Evolutionary conservation across 2,113 vertebrate species (phyloP).

Genomic region (Grallaria varia): DNA sequence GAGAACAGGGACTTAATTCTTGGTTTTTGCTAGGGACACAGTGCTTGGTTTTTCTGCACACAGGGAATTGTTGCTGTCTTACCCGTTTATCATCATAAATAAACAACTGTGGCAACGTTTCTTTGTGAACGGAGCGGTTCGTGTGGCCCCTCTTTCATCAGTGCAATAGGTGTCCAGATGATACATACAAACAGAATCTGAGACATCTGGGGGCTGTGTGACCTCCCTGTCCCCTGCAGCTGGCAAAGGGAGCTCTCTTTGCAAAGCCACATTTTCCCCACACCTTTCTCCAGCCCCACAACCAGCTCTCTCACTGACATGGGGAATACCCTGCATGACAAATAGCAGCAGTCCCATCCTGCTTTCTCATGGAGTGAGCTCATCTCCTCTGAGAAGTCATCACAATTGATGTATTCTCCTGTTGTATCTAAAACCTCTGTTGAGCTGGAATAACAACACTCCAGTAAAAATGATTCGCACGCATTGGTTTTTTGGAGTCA

Average conservation of each 20-base stretch:
- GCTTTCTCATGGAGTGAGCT: not conserved
- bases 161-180: not conserved
- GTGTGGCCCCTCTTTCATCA: not conserved
- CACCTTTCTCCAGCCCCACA: not conserved
- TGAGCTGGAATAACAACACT: not conserved
- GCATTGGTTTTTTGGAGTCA: not conserved
- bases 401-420: fast-evolving
- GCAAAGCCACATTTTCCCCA: not conserved
- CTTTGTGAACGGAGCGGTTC: not conserved
- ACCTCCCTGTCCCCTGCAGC: not conserved
- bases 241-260: not conserved
- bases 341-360: not conserved
- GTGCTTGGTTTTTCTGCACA: not conserved
- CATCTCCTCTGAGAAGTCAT: not conserved
- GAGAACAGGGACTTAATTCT: not conserved
- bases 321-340: not conserved
- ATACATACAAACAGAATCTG: not conserved
- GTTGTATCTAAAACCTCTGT: not conserved
- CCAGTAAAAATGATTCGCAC: not conserved
- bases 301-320: not conserved
- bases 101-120: not conserved
- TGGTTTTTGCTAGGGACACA: not conserved
- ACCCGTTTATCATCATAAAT: not conserved
- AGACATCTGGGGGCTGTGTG: not conserved
- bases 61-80: not conserved